A percentile compares a stretch with the other conserved stretches of the same genome.
phyloP scores from a whole-genome alignment of 2,888 invertebrate species.

The Diarsia mendica region DNA sequence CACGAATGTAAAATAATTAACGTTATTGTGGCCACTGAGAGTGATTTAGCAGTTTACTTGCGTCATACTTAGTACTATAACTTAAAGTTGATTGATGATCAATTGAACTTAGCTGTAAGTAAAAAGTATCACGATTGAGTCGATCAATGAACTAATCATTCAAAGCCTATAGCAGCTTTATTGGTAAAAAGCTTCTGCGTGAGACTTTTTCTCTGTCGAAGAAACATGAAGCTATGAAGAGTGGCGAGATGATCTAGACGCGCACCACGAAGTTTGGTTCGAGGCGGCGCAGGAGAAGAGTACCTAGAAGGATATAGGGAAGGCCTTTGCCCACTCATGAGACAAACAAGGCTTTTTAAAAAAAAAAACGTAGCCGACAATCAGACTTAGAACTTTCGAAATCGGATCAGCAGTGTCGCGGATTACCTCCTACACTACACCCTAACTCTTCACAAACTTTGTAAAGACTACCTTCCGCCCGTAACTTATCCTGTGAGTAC shows the following conservation, averaged over 20 bases:
- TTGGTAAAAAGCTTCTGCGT: background rate
- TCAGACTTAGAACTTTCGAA: background rate
- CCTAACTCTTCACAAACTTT: background rate
- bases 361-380: background rate
- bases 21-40: slow-evolving; percentile 11
- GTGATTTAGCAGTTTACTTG: slow-evolving; percentile 21
- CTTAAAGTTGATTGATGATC: slow-evolving; percentile 7
- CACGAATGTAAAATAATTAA: slow-evolving; percentile 38
- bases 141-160: slow-evolving; percentile 23
- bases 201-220: background rate
- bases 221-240: no score
- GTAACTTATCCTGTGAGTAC: background rate
- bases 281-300: no score
- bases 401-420: background rate
- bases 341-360: no score
- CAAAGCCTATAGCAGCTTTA: background rate
- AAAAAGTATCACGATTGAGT: slow-evolving; percentile 28
- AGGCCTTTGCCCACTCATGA: no score
- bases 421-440: background rate
- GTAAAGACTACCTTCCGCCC: background rate
- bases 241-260: no score
- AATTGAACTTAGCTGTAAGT: slow-evolving; percentile 7
- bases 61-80: slow-evolving; percentile 1
- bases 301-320: no score
- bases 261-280: no score